phyloP scores from a whole-genome alignment of 2,797 vertebrate species.

The Mionectes olivaceus region DNA sequence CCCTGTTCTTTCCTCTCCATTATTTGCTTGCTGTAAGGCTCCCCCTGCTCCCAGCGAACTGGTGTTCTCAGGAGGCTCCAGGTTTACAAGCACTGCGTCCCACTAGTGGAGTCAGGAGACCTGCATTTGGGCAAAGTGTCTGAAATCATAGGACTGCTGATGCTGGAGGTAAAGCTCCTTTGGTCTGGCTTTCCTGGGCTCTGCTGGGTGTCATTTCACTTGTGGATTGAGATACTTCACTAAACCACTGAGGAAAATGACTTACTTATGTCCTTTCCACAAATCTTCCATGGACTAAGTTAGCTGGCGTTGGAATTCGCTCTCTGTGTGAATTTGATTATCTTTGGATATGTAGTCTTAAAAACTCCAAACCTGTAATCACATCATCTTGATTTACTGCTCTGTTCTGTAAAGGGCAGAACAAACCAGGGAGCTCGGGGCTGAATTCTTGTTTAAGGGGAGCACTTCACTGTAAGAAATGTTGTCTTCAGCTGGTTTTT shows the following conservation, averaged over 20 bases:
- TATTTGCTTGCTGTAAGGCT: conserved; percentile 77
- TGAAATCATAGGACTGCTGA: conserved; percentile 92
- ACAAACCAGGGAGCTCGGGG: not conserved
- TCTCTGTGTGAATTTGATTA: not conserved
- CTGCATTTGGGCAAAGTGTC: conserved; percentile 87
- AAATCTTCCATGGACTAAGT: not conserved
- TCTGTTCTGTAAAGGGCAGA: not conserved
- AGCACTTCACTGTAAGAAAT: not conserved
- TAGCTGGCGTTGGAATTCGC: not conserved
- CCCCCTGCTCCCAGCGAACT: conserved; percentile 81
- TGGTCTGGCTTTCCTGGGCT: not conserved
- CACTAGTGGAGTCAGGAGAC: conserved; percentile 93
- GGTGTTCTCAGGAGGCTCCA: conserved; percentile 85
- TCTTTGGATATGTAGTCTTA: not conserved
- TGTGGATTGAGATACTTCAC: not conserved
- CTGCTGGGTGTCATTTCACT: not conserved
- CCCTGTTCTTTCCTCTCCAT: not conserved
- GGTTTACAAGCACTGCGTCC: conserved; percentile 89
- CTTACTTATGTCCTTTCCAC: not conserved
- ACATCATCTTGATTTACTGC: not conserved
- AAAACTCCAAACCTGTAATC: not conserved
- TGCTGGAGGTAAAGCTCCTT: conserved; percentile 88
- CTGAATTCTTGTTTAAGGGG: not conserved
- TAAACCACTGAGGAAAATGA: not conserved
- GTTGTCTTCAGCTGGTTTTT: not conserved